A percentile compares a stretch with the other conserved stretches of the same genome.
phyloP scores from a whole-genome alignment of 1,140 invertebrate genomes.

The Plectrocnemia conspersa region DNA sequence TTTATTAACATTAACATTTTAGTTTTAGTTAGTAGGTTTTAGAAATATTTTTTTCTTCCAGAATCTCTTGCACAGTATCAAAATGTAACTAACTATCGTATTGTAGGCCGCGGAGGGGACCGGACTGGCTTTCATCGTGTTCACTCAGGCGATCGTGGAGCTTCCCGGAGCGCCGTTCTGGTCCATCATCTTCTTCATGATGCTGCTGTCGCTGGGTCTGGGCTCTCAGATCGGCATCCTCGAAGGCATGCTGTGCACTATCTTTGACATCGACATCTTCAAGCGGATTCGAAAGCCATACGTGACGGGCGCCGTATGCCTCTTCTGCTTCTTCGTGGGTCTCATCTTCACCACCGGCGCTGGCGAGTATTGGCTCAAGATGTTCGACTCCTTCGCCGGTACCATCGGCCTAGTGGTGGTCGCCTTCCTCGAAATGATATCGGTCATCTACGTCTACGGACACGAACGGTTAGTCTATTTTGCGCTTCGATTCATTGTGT shows the following conservation, averaged over 20 bases:
- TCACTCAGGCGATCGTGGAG: constrained; percentile 88
- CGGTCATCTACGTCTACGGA: constrained; percentile 87
- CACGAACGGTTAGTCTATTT: constrained; percentile 70
- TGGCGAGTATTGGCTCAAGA: constrained; percentile 91
- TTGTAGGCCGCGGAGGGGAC: constrained; percentile 86
- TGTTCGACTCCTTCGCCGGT: constrained; percentile 93
- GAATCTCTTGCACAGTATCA: no score
- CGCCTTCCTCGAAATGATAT: constrained; percentile 84
- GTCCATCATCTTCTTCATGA: constrained; percentile 90
- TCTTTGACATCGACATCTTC: constrained; percentile 88
- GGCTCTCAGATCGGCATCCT: constrained; percentile 90
- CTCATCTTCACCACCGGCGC: constrained; percentile 87
- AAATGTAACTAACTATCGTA: constrained; percentile 19
- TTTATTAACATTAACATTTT: no score
- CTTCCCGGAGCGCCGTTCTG: constrained; percentile 86
- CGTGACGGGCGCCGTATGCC: constrained; percentile 77
- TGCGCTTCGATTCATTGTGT: no score
- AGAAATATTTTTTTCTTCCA: no score
- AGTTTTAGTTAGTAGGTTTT: no score
- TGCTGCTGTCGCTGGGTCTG: constrained; percentile 83
- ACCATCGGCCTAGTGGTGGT: constrained; percentile 89
- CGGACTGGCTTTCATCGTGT: constrained; percentile 86
- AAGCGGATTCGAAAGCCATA: constrained; percentile 82
- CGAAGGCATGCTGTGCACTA: constrained; percentile 88
- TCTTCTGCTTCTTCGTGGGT: constrained; percentile 79